A percentile compares a stretch with the other conserved stretches of the same genome.
phyloP scores from a whole-genome alignment of 2,113 vertebrate species.

The Thalassoma bifasciatum region DNA sequence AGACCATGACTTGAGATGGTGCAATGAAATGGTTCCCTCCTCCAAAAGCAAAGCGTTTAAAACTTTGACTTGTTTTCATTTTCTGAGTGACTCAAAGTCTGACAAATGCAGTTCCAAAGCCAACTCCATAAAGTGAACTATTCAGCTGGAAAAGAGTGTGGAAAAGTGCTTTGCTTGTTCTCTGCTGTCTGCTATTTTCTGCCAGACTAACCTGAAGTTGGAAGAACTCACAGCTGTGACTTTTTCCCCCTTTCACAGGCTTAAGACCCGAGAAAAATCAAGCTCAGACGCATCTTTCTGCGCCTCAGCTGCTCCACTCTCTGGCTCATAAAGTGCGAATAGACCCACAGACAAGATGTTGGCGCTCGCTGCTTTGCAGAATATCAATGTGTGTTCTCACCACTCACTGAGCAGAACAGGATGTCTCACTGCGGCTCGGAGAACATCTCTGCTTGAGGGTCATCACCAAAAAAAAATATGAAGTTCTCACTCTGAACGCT shows the following conservation, averaged over 20 bases:
- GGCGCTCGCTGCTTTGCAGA: slow-evolving; percentile 8
- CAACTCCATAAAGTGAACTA: slow-evolving; percentile 20
- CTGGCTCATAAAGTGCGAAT: slow-evolving; percentile 49
- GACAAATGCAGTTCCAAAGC: background rate
- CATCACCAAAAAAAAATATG: slow-evolving; percentile 6
- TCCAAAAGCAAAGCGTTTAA: background rate
- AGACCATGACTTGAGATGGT: background rate
- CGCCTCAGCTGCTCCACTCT: slow-evolving; percentile 44
- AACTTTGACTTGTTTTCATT: background rate
- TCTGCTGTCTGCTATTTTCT: slow-evolving; percentile 22
- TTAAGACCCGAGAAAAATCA: slow-evolving; percentile 38
- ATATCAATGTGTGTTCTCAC: slow-evolving; percentile 41
- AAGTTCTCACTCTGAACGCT: slow-evolving; percentile 9
- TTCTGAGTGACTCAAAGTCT: background rate
- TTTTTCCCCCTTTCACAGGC: slow-evolving; percentile 26
- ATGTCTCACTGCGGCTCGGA: slow-evolving; percentile 50
- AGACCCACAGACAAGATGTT: slow-evolving; percentile 39
- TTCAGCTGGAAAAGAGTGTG: slow-evolving; percentile 25
- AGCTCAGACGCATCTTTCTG: slow-evolving; percentile 32
- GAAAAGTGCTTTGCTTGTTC: slow-evolving; percentile 16
- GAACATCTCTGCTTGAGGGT: slow-evolving; percentile 50
- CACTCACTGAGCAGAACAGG: slow-evolving; percentile 48
- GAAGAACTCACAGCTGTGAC: slow-evolving; percentile 51
- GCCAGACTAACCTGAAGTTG: slow-evolving; percentile 47
- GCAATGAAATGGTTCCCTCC: background rate